These are phyloP conservation scores for Pseudorhombus dupliciocellatus DNA, from an alignment of 2,113 vertebrate species.

Conservation along the genomic window DNA sequence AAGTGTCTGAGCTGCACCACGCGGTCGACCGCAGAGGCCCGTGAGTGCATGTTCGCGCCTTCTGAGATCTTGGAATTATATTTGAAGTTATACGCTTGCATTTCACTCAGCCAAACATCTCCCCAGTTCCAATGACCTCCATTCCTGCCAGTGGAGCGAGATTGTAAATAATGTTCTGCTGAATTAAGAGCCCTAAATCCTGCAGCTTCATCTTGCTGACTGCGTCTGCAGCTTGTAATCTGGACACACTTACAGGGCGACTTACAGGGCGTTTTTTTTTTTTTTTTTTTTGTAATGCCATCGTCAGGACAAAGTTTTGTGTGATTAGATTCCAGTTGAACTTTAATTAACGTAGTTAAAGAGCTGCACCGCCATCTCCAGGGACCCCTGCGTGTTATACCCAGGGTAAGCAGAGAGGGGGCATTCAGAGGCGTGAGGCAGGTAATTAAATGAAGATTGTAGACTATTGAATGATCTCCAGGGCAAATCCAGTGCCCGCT, in stretches of 20 bases:
- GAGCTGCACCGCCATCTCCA: slow-evolving; percentile 62
- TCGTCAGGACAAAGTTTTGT: slow-evolving; percentile 61
- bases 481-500: slow-evolving; percentile 49
- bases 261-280: too few relatives aligned
- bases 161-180: slow-evolving; percentile 55
- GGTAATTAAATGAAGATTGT: slow-evolving; percentile 80
- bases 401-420: slow-evolving; percentile 31
- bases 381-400: slow-evolving; percentile 50
- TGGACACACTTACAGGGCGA: slow-evolving; percentile 33
- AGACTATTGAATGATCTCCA: slow-evolving; percentile 71
- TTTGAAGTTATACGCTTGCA: neutral
- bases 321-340: slow-evolving; percentile 72
- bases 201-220: slow-evolving; percentile 53
- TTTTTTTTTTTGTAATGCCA: slow-evolving; percentile 50
- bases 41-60: neutral
- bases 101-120: slow-evolving; percentile 33
- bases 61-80: neutral
- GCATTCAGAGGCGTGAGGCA: slow-evolving; percentile 40
- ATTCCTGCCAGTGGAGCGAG: slow-evolving; percentile 29
- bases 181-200: slow-evolving; percentile 65
- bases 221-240: slow-evolving; percentile 54
- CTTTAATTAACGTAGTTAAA: slow-evolving; percentile 79
- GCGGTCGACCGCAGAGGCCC: neutral
- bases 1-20: neutral
- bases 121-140: slow-evolving; percentile 37